Evolutionary conservation across 2,888 invertebrate genomes (phyloP).

Genomic region (Hydrotaea diabolus): DNA sequence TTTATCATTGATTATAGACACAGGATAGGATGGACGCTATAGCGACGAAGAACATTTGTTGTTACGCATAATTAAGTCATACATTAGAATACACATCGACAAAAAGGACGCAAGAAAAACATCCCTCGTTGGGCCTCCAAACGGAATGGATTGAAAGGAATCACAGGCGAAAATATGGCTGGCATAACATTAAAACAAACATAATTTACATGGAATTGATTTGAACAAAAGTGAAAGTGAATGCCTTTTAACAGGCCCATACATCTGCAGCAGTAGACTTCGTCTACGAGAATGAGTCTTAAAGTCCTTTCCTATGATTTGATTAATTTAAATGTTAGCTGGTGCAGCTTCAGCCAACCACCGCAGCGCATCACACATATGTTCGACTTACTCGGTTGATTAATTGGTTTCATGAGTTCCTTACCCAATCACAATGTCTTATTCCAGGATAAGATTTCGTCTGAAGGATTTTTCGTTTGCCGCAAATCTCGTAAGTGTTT

Average conservation of each 20-base stretch:
- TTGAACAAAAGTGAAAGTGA: conserved; percentile 12
- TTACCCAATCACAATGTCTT: not conserved
- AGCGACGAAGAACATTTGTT: conserved; percentile 43
- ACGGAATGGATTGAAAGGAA: no score
- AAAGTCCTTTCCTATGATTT: conserved; percentile 42
- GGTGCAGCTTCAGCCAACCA: not conserved
- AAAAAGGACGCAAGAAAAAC: conserved; percentile 10
- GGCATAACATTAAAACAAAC: conserved; percentile 49
- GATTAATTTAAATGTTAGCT: conserved; percentile 56
- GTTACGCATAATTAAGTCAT: conserved; percentile 65
- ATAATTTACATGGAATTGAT: conserved; percentile 50
- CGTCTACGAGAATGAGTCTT: conserved; percentile 34
- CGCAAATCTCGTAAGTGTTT: not conserved
- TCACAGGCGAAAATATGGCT: not conserved
- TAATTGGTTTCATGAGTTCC: conserved; percentile 55
- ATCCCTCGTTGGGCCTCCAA: conserved; percentile 20
- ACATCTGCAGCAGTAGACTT: not conserved
- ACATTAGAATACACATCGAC: conserved; percentile 35
- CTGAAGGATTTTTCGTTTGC: conserved; percentile 28
- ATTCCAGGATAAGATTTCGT: conserved; percentile 24
- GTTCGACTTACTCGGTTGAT: conserved; percentile 37
- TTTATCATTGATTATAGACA: conserved; percentile 45
- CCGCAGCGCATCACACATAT: conserved; percentile 2
- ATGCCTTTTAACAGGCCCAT: not conserved
- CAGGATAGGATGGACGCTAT: not conserved